These are phyloP conservation scores for Colius striatus DNA, from an alignment of 2,113 vertebrate genomes.

Conservation along the genomic window DNA sequence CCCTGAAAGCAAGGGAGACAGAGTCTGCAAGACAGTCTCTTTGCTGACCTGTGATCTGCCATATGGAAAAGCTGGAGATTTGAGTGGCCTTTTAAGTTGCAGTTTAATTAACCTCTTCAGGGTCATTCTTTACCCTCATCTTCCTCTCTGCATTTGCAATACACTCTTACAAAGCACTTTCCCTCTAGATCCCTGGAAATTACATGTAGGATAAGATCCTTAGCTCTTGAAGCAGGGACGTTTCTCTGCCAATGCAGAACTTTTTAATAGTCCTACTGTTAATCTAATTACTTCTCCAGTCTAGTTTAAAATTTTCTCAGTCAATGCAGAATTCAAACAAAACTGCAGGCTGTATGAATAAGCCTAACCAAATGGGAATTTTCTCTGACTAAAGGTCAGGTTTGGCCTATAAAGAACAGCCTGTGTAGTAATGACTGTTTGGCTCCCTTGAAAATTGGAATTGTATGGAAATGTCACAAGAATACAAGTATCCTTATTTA, in stretches of 20 bases:
- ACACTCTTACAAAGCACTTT: neutral
- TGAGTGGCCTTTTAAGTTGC: neutral
- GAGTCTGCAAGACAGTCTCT: neutral
- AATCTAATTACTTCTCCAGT: conserved; percentile 12
- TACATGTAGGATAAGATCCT: neutral
- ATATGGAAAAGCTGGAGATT: neutral
- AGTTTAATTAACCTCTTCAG: neutral
- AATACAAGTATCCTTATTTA: conserved; percentile 33
- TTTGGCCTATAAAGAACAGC: conserved; percentile 14
- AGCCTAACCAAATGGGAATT: conserved; percentile 24
- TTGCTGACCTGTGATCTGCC: neutral
- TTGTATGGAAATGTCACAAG: conserved; percentile 46
- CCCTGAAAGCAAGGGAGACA: neutral
- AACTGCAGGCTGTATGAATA: conserved; percentile 28
- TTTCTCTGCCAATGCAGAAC: neutral
- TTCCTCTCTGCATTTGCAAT: neutral
- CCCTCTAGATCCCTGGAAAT: neutral
- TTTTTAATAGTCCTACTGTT: neutral
- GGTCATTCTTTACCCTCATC: neutral
- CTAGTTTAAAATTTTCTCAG: conserved; percentile 5
- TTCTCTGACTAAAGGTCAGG: conserved; percentile 29
- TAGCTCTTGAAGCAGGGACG: neutral
- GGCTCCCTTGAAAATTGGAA: conserved; percentile 24
- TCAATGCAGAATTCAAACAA: conserved; percentile 6
- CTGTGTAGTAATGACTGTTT: conserved; percentile 1